phyloP scores from a whole-genome alignment of 2,888 invertebrate species.

The Ferdinandea cuprea region DNA sequence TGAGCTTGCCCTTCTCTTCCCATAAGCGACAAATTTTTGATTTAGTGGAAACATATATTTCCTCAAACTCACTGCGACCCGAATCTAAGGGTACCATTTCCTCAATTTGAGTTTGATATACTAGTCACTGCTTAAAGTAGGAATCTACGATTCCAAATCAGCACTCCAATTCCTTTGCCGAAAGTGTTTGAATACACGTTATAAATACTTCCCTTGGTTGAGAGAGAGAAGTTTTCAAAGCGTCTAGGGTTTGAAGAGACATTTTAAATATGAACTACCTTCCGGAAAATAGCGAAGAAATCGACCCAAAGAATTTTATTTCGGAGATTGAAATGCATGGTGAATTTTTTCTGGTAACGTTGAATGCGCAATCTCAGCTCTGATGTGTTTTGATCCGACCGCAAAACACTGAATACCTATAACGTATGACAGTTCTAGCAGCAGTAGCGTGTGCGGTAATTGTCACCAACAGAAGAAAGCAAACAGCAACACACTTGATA shows the following conservation, averaged over 20 bases:
- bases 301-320: not conserved
- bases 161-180: not conserved
- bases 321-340: not conserved
- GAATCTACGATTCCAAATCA: not conserved
- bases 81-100: not conserved
- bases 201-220: not conserved
- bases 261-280: not conserved
- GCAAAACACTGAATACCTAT: not conserved
- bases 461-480: not conserved
- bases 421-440: not conserved
- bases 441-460: not conserved
- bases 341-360: not conserved
- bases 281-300: not conserved
- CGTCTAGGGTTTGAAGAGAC: not conserved
- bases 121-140: not conserved
- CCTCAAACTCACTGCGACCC: constrained; percentile 20
- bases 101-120: constrained; percentile 8
- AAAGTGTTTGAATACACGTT: not conserved
- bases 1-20: not conserved
- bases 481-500: too few species aligned
- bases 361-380: not conserved
- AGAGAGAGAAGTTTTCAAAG: not conserved
- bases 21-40: constrained; percentile 17
- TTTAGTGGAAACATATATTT: constrained; percentile 11
- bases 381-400: not conserved